phyloP scores from a whole-genome alignment of 2,797 vertebrate genomes.

The Nasua narica region DNA sequence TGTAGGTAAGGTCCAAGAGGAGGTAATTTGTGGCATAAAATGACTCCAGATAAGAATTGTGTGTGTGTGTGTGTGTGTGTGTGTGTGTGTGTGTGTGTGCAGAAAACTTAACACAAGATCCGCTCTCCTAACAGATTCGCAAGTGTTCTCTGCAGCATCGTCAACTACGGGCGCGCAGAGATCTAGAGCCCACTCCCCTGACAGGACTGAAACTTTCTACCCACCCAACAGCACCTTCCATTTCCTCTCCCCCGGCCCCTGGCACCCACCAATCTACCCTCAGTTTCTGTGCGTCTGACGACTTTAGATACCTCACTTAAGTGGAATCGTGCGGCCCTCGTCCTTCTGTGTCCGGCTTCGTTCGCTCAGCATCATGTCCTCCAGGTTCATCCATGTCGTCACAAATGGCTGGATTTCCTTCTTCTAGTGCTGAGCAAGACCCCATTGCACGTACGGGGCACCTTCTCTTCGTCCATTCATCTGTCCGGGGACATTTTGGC shows the following conservation, averaged over 20 bases:
- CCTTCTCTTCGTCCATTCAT: not conserved
- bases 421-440: not conserved
- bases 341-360: too few species aligned
- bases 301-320: fast-evolving
- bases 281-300: too few species aligned
- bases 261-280: not conserved
- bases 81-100: not conserved
- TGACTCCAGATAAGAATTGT: not conserved
- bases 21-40: not conserved
- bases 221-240: too few species aligned
- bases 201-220: too few species aligned
- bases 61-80: not conserved
- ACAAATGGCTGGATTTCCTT: not conserved
- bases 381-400: not conserved
- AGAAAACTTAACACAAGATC: not conserved
- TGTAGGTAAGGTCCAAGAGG: not conserved
- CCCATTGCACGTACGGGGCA: too few species aligned
- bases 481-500: not conserved
- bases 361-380: not conserved
- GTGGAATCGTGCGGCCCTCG: not conserved
- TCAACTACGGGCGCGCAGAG: fast-evolving
- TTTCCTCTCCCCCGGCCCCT: not conserved
- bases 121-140: not conserved
- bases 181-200: too few species aligned
- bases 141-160: fast-evolving